phyloP scores from a whole-genome alignment of 30 jellyfish, hydroid and myxozoan species.

The Sanderia malayensis region DNA sequence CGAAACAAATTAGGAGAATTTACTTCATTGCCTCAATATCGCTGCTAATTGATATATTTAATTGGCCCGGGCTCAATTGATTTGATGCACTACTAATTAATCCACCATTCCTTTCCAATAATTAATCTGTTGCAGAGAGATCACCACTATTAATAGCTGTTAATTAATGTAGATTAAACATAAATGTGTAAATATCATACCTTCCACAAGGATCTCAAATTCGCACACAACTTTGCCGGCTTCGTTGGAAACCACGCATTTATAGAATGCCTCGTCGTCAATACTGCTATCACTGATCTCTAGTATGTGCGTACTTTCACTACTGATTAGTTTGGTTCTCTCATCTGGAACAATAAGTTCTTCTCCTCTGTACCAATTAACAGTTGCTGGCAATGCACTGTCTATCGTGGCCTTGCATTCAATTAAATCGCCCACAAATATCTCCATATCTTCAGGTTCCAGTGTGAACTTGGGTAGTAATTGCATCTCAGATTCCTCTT shows the following conservation, averaged over 20 bases:
- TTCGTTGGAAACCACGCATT: constrained; percentile 62
- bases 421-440: constrained; percentile 40
- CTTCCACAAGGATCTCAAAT: constrained; percentile 91
- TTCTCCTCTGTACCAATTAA: constrained; percentile 60
- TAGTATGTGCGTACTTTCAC: constrained; percentile 45
- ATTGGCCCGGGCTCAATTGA: too few relatives aligned
- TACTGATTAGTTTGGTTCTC: constrained; percentile 20
- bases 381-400: constrained; percentile 18
- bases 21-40: too few relatives aligned
- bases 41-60: too few relatives aligned
- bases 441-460: constrained; percentile 40
- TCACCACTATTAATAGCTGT: too few relatives aligned
- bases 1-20: background rate
- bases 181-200: too few relatives aligned
- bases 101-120: too few relatives aligned
- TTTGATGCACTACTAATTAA: too few relatives aligned
- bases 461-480: constrained; percentile 33
- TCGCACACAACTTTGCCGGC: constrained; percentile 76
- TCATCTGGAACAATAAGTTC: constrained; percentile 22
- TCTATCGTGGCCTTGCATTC: constrained; percentile 21
- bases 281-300: constrained; percentile 36
- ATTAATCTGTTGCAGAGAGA: too few relatives aligned
- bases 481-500: too few relatives aligned
- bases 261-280: constrained; percentile 90
- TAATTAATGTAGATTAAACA: too few relatives aligned